Evolutionary conservation across 2,888 invertebrate species (phyloP).

Genomic region (Anarsia innoxiella): DNA sequence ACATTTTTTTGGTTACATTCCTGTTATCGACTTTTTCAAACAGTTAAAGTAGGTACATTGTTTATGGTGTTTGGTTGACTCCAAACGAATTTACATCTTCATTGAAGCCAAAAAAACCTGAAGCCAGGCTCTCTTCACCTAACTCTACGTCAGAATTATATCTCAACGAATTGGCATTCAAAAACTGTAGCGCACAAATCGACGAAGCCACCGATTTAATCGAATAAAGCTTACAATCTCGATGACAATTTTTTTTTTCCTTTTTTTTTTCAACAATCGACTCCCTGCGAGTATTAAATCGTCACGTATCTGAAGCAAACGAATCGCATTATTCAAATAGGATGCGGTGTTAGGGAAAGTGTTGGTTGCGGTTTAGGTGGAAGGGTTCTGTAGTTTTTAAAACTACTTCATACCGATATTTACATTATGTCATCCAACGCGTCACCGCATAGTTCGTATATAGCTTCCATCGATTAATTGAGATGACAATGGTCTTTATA

Average conservation of each 20-base stretch:
- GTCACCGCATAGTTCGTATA: background rate
- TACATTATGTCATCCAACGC: background rate
- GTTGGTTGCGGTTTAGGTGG: background rate
- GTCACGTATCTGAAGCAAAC: conserved; percentile 23
- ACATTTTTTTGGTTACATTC: too few relatives aligned
- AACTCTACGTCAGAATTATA: conserved; percentile 4
- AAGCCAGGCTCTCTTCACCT: too few relatives aligned
- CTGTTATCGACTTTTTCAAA: too few relatives aligned
- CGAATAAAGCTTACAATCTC: conserved; percentile 19
- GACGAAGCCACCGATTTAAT: conserved; percentile 16
- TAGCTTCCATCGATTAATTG: background rate
- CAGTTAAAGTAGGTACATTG: too few relatives aligned
- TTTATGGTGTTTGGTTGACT: too few relatives aligned
- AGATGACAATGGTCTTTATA: too few relatives aligned
- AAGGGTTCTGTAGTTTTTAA: background rate
- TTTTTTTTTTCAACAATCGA: conserved; percentile 15
- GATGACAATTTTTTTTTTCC: conserved; percentile 15
- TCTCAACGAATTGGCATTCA: conserved; percentile 15
- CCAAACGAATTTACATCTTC: too few relatives aligned
- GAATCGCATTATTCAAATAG: conserved; percentile 27
- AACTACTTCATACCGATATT: background rate
- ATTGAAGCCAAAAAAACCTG: too few relatives aligned
- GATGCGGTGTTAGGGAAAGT: conserved; percentile 15
- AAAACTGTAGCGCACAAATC: conserved; percentile 15
- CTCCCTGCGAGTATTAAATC: conserved; percentile 21